A percentile compares a stretch with the other conserved stretches of the same genome.
Evolutionary conservation across 2,113 vertebrate species (phyloP).

Genomic region (Tauraco erythrolophus): DNA sequence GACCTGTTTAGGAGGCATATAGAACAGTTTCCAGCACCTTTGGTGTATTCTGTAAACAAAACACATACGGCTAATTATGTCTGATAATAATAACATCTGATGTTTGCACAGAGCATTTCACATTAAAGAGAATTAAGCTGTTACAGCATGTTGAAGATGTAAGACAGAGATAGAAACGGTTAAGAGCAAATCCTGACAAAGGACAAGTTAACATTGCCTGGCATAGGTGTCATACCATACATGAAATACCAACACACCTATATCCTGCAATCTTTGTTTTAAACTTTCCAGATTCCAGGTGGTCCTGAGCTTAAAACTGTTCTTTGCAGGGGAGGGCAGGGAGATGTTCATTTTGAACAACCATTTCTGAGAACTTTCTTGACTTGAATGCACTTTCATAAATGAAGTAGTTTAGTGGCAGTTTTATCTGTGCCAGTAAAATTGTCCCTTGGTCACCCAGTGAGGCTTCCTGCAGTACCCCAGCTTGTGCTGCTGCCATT

Average conservation of each 20-base stretch:
- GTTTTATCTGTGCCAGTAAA: neutral
- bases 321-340: neutral
- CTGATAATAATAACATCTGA: neutral
- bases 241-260: neutral
- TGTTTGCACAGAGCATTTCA: neutral
- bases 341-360: neutral
- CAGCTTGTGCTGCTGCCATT: fast-evolving
- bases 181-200: neutral
- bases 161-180: neutral
- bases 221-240: neutral
- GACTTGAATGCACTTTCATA: neutral
- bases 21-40: neutral
- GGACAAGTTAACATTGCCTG: neutral
- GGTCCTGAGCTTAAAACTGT: neutral
- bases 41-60: neutral
- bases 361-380: neutral
- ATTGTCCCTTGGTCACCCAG: neutral
- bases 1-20: neutral
- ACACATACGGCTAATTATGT: neutral
- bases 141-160: neutral
- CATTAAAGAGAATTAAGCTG: neutral
- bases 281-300: neutral
- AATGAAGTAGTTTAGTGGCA: neutral
- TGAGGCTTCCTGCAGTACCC: neutral
- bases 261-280: neutral